Base-by-base conservation (phyloP, 2,888 invertebrate species). In the Meiosimyza decipiens region DNA sequence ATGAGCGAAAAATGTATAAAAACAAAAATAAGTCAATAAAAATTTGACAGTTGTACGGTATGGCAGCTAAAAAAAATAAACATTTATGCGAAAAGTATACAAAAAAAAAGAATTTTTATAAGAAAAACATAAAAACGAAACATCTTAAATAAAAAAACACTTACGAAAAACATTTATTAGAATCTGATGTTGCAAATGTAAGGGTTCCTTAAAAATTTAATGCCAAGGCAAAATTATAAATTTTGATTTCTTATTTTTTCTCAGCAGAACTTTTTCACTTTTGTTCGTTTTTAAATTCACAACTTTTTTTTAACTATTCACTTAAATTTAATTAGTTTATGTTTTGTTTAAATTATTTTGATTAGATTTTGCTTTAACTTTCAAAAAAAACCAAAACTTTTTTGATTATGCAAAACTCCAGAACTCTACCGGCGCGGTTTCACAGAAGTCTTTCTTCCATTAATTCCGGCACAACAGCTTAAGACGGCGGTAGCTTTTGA, bases 401-500 rank as follows among this genome's bases (percentile, higher is more conserved):
- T 72, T 69, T 73, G 73, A 80, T 82, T 82, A 82, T 83, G 84
- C 83, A 83, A 83, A 82, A 75, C 75, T 73, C 79, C 75, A 71
- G 63, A 13, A 13, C 66, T 72, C 33, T 78, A 79, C 84, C 83
- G 84, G 82, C 83, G 82, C 79, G 77, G 72, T 76, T 79, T 75
- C 78, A 79, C 76, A 75, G 79, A 75, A 79, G 77, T 74, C 57
- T 40, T 40, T 74, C 72, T 74, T 78, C 72, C 77, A 73, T 77
- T 73, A 78, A 72, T 78, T 81, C 76, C 80, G 79, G 78, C 77
- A 77, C 77, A 76, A 80, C 80, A 77, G 78, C 78, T 76, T 74
- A 75, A 80, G 82, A 77, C 82, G 79, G 78, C 84, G 78, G 76
- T 80, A 83, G 79, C 79, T 81, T 82, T 80, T 79, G 78, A 79